phyloP scores from a whole-genome alignment of 2,888 invertebrate genomes.

The Cancer borealis region DNA sequence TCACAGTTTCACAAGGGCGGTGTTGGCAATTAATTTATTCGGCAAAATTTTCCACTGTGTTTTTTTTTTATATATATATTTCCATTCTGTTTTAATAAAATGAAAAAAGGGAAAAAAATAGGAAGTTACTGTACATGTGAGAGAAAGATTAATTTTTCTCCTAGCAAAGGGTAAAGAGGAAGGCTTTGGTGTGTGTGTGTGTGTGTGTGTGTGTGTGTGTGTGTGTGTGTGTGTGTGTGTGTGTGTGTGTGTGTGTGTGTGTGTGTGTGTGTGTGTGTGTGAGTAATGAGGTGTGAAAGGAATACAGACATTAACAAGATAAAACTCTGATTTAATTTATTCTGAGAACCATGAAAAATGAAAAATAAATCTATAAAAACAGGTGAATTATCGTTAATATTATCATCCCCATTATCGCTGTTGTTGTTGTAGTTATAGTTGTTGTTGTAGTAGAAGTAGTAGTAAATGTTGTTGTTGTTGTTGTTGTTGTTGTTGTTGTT shows the following conservation, averaged over 20 bases:
- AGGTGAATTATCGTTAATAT: background rate
- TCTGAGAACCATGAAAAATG: background rate
- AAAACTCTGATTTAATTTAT: background rate
- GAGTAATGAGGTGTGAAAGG: background rate
- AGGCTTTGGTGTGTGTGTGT: background rate
- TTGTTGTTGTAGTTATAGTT: background rate
- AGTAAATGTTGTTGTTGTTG: background rate
- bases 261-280: background rate
- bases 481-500: background rate
- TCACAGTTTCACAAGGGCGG: background rate
- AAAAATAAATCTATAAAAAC: background rate
- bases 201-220: no score
- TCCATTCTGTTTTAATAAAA: background rate
- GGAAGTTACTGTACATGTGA: background rate
- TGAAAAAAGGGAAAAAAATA: background rate
- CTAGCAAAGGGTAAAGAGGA: background rate
- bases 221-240: background rate
- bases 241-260: background rate
- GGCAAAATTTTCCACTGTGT: background rate
- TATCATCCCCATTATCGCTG: background rate
- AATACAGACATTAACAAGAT: conserved; percentile 9
- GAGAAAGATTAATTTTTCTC: background rate
- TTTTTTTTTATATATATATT: background rate
- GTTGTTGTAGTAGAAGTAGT: background rate
- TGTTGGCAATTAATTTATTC: conserved; percentile 20